A percentile compares a stretch with the other conserved stretches of the same genome.
phyloP scores from a whole-genome alignment of 2,113 vertebrate genomes.

The Bubalus kerabau region DNA sequence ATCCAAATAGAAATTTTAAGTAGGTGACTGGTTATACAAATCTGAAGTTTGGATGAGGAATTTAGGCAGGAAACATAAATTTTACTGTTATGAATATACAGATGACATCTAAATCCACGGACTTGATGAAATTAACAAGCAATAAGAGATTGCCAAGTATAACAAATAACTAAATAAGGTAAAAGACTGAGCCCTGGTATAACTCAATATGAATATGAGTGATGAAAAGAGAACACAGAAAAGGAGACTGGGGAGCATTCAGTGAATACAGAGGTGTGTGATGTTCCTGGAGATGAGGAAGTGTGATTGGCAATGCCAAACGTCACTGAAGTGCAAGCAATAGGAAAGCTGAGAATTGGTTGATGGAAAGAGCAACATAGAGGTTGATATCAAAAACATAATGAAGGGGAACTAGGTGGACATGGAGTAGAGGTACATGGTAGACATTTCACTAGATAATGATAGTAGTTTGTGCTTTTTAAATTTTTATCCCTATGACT shows the following conservation, averaged over 20 bases:
- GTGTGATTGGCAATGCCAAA: background rate
- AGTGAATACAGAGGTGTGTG: no score
- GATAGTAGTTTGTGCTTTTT: background rate
- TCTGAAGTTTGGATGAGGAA: no score
- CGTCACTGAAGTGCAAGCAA: background rate
- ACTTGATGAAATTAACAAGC: background rate
- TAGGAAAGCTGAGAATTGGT: background rate
- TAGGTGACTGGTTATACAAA: background rate
- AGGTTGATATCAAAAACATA: background rate
- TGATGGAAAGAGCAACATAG: background rate
- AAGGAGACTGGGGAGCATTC: background rate
- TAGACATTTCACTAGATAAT: background rate
- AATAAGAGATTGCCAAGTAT: background rate
- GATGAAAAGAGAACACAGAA: background rate
- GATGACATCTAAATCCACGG: background rate
- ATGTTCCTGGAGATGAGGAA: background rate
- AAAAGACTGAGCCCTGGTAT: background rate
- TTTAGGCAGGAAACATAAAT: background rate
- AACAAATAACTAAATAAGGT: background rate
- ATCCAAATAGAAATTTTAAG: background rate
- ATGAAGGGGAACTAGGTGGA: background rate
- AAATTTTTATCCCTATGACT: background rate
- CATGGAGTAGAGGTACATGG: background rate
- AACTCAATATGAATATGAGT: background rate
- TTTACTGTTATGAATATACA: background rate